Evolutionary conservation across 2,797 vertebrate genomes (phyloP).

Genomic region (Cynopterus sphinx): DNA sequence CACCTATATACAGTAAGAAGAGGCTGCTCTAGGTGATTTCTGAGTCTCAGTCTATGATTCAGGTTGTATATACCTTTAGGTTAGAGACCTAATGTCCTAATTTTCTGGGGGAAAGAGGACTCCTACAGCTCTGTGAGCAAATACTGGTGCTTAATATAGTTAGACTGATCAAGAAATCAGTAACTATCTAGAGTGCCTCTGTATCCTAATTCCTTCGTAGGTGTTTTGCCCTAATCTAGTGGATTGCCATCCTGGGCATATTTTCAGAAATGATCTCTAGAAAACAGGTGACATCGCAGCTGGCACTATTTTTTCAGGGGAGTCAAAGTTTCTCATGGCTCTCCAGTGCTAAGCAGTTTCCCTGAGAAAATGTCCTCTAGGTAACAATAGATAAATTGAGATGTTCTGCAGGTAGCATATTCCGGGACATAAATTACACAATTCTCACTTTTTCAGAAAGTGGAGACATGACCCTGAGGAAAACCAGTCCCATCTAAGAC

Average conservation of each 20-base stretch:
- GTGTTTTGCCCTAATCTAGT: not conserved
- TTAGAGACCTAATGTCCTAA: not conserved
- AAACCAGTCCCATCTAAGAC: not conserved
- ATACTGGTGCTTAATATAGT: not conserved
- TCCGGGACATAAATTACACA: not conserved
- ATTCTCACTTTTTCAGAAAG: not conserved
- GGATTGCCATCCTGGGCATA: not conserved
- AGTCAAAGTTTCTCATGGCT: not conserved
- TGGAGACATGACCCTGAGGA: not conserved
- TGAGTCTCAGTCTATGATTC: not conserved
- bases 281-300: not conserved
- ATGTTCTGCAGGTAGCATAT: not conserved
- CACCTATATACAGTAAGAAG: not conserved
- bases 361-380: not conserved
- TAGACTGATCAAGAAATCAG: not conserved
- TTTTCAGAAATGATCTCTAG: conserved; percentile 7
- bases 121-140: not conserved
- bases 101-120: not conserved
- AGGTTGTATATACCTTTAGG: not conserved
- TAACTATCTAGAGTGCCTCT: not conserved
- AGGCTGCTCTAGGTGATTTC: not conserved
- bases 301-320: not conserved
- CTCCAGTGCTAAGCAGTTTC: not conserved
- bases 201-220: not conserved
- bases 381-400: not conserved